phyloP scores from a whole-genome alignment of 1,140 invertebrate genomes.

The Brachionus rotundiformis region DNA sequence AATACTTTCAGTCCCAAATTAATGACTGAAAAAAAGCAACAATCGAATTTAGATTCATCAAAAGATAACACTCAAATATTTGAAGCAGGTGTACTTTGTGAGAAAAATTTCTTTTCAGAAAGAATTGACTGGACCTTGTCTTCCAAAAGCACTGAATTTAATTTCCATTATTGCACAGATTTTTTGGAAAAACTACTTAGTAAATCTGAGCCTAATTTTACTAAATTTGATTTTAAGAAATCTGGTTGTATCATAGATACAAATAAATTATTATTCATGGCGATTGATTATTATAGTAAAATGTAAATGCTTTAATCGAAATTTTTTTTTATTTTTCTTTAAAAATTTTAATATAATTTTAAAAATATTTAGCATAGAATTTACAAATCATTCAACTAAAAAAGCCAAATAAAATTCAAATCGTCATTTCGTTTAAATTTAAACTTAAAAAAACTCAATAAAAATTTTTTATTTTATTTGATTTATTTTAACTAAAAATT shows the following conservation, averaged over 20 bases:
- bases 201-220: background rate
- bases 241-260: background rate
- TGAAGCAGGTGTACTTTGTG: background rate
- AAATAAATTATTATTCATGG: background rate
- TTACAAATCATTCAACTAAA: too few species aligned
- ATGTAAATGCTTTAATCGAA: background rate
- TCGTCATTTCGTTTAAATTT: too few species aligned
- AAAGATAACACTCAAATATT: background rate
- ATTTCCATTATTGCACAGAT: background rate
- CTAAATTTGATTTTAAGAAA: background rate
- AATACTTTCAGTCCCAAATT: background rate
- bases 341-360: too few species aligned
- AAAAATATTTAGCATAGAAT: too few species aligned
- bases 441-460: too few species aligned
- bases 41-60: background rate
- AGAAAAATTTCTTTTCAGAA: background rate
- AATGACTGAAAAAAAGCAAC: too few species aligned
- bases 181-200: background rate
- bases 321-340: too few species aligned
- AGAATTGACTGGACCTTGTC: background rate
- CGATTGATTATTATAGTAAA: background rate
- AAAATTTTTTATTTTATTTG: too few species aligned
- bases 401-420: too few species aligned
- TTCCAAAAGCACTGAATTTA: background rate
- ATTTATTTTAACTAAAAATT: too few species aligned